Percentiles rank a stretch among this genome's conserved stretches.
Conservation (phyloP, 2,888 invertebrate genomes). For the Lysandra coridon region DNA sequence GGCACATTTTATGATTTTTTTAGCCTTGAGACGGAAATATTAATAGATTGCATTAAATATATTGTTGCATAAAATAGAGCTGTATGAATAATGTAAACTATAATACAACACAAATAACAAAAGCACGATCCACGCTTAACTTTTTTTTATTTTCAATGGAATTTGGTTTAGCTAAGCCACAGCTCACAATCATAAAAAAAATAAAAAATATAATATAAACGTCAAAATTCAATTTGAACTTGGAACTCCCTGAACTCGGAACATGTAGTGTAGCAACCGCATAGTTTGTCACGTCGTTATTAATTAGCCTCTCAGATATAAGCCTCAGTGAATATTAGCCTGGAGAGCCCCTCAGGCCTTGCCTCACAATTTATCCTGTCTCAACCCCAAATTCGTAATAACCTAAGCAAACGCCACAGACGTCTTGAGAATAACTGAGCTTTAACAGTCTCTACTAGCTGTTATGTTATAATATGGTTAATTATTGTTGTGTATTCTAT, state of each 20-base stretch:
- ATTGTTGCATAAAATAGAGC: too few species aligned
- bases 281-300: constrained; percentile 68
- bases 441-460: not conserved
- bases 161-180: too few species aligned
- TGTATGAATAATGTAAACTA: too few species aligned
- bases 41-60: not conserved
- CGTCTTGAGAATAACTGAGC: constrained; percentile 1
- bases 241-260: constrained; percentile 10
- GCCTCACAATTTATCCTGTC: constrained; percentile 23
- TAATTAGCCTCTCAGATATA: constrained; percentile 54
- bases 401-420: constrained; percentile 25
- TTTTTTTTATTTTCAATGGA: too few species aligned
- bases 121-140: too few species aligned
- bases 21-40: not conserved
- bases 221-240: constrained; percentile 7
- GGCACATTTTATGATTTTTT: not conserved
- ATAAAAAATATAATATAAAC: not conserved
- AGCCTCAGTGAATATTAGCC: constrained; percentile 32
- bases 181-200: not conserved
- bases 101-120: too few species aligned
- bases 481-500: too few species aligned
- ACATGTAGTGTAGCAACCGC: constrained; percentile 47
- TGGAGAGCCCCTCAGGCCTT: constrained; percentile 4
- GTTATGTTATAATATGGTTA: too few species aligned
- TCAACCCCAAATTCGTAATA: constrained; percentile 25